Base-by-base conservation (phyloP, 2,797 vertebrate genomes). In the Acridotheres tristis region DNA sequence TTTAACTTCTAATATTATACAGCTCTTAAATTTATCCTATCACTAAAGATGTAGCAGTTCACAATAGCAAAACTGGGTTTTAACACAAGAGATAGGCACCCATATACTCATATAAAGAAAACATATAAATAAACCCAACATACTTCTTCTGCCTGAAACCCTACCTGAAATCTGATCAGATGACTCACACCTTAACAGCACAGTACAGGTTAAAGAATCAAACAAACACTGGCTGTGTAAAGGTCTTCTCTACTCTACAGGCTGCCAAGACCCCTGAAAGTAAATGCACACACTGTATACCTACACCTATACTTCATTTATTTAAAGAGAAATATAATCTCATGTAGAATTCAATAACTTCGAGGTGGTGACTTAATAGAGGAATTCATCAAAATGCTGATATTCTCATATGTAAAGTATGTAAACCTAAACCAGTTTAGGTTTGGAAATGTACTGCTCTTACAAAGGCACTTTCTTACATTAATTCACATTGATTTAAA, bases 281-380 rank as follows among this genome's bases (percentile, higher is more conserved):
- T 54, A 89, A 93, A 93, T 30, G 59, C 40, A 75, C 6, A 85
- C 26, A 79, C 71, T 93, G 73, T 94, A 40, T 54, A 86, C 42
- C 62, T 75, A 85, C 63, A 92, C 71, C 77, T 87, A 79, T 30
- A 76, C 36, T 74, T 76, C 55, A 76, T 87, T 89, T 79, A 92
- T 68, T 94, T 61, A 58, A 71, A 76, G 48, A 85, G 89, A 88
- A 96, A 93, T 51, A 78, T 32, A 92, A 92, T 58, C 77, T 59
- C 86, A 81, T 62, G 50, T 19, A 88, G 92, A 63, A 93, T 79
- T 90, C 90, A 81, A 6, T 40, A 68, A 75, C 66, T 81, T 69
- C 2, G 40, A 69, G 86, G 89, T 43, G 72, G 76, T 71, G 65
- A 93, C 29, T 94, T 90, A 89, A 77, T 17, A 78, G 73, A 82